A percentile compares a stretch with the other conserved stretches of the same genome.
phyloP scores from a whole-genome alignment of 2,797 vertebrate species.

The Sarcoramphus papa region DNA sequence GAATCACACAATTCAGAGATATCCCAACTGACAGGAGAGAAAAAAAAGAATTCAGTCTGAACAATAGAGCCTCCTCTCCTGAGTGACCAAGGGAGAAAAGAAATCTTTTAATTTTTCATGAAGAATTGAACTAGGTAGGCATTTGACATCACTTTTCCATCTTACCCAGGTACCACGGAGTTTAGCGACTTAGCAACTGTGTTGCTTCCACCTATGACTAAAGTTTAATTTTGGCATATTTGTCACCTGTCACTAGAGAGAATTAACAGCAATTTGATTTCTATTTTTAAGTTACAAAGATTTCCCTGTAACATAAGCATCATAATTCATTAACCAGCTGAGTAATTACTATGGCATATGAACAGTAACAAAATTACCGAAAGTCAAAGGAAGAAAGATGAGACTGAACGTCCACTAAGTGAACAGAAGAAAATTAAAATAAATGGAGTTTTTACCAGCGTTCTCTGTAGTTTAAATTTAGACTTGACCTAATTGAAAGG shows the following conservation, averaged over 20 bases:
- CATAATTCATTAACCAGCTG: not conserved
- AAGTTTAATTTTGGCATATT: not conserved
- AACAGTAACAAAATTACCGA: not conserved
- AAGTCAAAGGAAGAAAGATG: not conserved
- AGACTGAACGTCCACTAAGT: rapidly evolving
- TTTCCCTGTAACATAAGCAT: not conserved
- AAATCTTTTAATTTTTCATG: not conserved
- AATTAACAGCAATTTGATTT: not conserved
- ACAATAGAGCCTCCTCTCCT: not conserved
- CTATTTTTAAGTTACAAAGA: not conserved
- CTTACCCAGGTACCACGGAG: not conserved
- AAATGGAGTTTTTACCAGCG: not conserved
- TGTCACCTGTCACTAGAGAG: not conserved
- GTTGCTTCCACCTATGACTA: not conserved
- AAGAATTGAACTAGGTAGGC: not conserved
- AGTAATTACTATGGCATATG: not conserved
- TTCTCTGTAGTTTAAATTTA: not conserved
- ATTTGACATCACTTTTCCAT: not conserved
- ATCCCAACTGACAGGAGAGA: not conserved
- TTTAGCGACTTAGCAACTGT: not conserved
- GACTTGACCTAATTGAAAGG: not conserved
- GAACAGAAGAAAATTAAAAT: not conserved
- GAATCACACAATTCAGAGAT: not conserved
- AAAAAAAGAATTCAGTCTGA: not conserved
- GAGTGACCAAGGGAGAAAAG: not conserved